phyloP scores from a whole-genome alignment of 2,797 vertebrate genomes.

The Holocentrus rufus region DNA sequence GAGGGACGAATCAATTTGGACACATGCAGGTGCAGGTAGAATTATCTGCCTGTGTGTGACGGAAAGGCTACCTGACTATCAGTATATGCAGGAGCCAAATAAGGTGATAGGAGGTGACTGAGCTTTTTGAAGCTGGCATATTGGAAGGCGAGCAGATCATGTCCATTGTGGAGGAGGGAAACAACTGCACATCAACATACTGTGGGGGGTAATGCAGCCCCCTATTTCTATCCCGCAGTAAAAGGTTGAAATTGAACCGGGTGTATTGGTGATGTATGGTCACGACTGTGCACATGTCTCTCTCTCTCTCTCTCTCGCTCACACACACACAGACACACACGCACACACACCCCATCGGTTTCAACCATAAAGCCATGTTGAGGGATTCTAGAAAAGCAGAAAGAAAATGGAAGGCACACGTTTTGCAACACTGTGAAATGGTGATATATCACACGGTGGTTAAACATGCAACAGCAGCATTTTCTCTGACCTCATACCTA shows the following conservation, averaged over 20 bases:
- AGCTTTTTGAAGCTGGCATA: slow-evolving; percentile 31
- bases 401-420: too few relatives aligned
- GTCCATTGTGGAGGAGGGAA: slow-evolving; percentile 34
- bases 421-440: too few relatives aligned
- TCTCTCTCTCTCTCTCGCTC: background rate
- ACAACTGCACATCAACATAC: slow-evolving; percentile 18
- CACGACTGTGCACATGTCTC: slow-evolving; percentile 5
- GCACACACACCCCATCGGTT: background rate
- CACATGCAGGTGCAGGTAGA: slow-evolving; percentile 54
- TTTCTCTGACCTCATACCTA: too few relatives aligned
- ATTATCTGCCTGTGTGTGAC: slow-evolving; percentile 56
- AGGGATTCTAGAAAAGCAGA: too few relatives aligned
- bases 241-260: slow-evolving; percentile 33
- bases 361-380: too few relatives aligned
- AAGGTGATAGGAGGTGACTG: slow-evolving; percentile 50
- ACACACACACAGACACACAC: background rate
- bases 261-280: slow-evolving; percentile 12
- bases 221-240: slow-evolving; percentile 16
- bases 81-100: slow-evolving; percentile 31
- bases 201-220: slow-evolving; percentile 1
- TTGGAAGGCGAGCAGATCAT: slow-evolving; percentile 42
- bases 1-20: slow-evolving; percentile 70
- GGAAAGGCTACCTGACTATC: slow-evolving; percentile 22
- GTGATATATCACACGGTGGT: too few relatives aligned
- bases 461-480: too few relatives aligned